phyloP scores from a whole-genome alignment of 2,888 invertebrate species.

The Acronicta aceris region DNA sequence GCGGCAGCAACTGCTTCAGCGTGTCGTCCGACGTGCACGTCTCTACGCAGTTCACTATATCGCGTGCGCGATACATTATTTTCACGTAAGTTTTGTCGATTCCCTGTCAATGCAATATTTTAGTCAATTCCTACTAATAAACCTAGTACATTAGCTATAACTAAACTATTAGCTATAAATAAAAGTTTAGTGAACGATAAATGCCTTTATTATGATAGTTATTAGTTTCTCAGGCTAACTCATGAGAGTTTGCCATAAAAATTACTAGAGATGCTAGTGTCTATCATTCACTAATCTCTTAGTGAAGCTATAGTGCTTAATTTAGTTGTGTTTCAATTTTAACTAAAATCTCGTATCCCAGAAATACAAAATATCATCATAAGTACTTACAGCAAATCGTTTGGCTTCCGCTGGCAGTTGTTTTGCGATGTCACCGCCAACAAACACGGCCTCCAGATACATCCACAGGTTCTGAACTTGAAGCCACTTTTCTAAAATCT shows the following conservation, averaged over 20 bases:
- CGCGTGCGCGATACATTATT: constrained; percentile 95
- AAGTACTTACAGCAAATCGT: constrained; percentile 90
- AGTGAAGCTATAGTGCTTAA: no score
- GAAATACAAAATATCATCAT: neutral
- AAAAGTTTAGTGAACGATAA: no score
- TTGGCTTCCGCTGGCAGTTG: constrained; percentile 95
- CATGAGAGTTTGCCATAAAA: no score
- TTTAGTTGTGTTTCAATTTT: no score
- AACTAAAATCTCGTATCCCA: no score
- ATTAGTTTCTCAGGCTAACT: no score
- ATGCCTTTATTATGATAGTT: no score
- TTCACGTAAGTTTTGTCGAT: constrained; percentile 97
- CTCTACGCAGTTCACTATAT: constrained; percentile 94
- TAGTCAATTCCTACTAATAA: neutral
- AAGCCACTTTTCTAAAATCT: constrained; percentile 96
- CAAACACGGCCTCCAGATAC: constrained; percentile 97
- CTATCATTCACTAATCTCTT: no score
- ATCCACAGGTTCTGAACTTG: constrained; percentile 96
- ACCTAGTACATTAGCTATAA: no score
- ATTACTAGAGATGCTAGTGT: no score
- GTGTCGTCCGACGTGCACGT: constrained; percentile 96
- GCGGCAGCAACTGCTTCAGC: constrained; percentile 93
- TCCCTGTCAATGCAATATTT: constrained; percentile 75
- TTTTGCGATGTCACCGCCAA: constrained; percentile 96
- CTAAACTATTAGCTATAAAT: no score